Evolutionary conservation across 1,140 invertebrate species (phyloP).

Genomic region (Drosophila ercepeae): DNA sequence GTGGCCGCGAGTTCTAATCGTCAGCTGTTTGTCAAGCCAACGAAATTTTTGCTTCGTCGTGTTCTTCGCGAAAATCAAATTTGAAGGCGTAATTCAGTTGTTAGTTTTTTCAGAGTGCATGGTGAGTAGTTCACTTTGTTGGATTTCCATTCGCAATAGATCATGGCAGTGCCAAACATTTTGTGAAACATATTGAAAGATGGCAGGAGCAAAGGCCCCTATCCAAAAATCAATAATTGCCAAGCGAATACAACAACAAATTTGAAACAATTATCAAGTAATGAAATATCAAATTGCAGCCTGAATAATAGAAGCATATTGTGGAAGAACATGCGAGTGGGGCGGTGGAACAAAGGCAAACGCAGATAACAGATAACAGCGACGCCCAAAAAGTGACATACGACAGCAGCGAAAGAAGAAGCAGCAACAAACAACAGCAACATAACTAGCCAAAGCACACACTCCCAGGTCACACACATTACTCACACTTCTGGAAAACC

Average conservation of each 20-base stretch:
- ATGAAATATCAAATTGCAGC: constrained; percentile 25
- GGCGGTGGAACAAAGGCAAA: constrained; percentile 24
- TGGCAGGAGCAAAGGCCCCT: constrained; percentile 5
- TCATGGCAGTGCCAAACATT: background rate
- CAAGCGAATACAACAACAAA: constrained; percentile 35
- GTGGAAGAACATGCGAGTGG: constrained; percentile 53
- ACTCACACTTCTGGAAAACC: background rate
- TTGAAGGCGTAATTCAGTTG: constrained; percentile 42
- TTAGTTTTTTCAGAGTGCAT: constrained; percentile 12
- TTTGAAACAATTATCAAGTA: constrained; percentile 24
- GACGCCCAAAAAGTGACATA: constrained; percentile 57
- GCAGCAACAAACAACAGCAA: constrained; percentile 24
- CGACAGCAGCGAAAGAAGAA: constrained; percentile 29
- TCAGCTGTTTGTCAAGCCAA: constrained; percentile 32
- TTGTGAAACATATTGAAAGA: background rate
- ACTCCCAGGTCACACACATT: constrained; percentile 18
- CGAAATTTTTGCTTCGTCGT: constrained; percentile 42
- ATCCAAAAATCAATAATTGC: constrained; percentile 68
- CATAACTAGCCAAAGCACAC: constrained; percentile 2
- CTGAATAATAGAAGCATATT: constrained; percentile 56
- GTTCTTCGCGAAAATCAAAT: constrained; percentile 46
- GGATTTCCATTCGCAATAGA: background rate
- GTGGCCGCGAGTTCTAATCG: constrained; percentile 20
- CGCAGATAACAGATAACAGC: constrained; percentile 61
- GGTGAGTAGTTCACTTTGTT: constrained; percentile 7